phyloP scores from a whole-genome alignment of 1,140 invertebrate genomes.

The Diachasma alloeum region DNA sequence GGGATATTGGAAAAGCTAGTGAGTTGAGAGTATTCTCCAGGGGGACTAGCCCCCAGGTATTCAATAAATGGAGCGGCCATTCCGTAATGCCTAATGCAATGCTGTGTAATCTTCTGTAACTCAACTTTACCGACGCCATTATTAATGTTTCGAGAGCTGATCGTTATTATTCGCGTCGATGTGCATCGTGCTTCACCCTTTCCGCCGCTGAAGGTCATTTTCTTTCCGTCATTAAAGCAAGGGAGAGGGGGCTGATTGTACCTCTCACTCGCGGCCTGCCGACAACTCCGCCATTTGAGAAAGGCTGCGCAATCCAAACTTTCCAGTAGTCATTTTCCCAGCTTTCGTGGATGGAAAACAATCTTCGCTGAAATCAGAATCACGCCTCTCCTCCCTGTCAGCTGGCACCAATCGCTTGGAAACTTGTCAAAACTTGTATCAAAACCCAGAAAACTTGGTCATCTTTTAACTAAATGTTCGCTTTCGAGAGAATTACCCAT shows the following conservation, averaged over 20 bases:
- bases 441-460: background rate
- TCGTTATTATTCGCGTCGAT: background rate
- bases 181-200: no score
- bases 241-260: no score
- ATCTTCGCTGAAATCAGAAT: background rate
- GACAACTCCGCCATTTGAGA: background rate
- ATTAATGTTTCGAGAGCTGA: conserved; percentile 45
- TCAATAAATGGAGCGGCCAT: no score
- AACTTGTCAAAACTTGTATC: background rate
- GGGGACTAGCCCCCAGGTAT: background rate
- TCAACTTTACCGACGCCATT: conserved; percentile 27
- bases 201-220: conserved; percentile 5
- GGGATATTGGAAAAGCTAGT: conserved; percentile 14
- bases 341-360: background rate
- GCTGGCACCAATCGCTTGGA: background rate
- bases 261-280: no score
- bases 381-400: background rate
- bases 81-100: no score
- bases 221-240: background rate
- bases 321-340: background rate
- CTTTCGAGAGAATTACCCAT: background rate
- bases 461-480: background rate
- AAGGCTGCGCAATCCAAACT: background rate
- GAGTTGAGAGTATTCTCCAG: background rate
- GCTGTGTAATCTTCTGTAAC: background rate